phyloP scores from a whole-genome alignment of 2,797 vertebrate genomes.

The Sarcophilus harrisii region DNA sequence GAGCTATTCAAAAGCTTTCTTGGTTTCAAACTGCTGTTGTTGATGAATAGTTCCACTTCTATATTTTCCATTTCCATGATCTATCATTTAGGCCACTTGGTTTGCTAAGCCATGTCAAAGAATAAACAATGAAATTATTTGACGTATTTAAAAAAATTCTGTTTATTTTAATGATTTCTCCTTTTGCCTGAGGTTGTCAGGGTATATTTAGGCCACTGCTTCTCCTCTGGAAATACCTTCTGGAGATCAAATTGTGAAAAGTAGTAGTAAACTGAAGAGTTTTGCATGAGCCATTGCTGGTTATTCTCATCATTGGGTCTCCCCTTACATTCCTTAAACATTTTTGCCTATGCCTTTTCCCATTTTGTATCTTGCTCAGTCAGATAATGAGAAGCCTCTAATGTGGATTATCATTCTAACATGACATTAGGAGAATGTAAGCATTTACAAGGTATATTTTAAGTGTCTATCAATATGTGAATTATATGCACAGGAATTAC shows the following conservation, averaged over 20 bases:
- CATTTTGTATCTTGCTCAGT: background rate
- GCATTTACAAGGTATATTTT: background rate
- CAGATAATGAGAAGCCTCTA: background rate
- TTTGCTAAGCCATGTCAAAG: background rate
- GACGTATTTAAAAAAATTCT: background rate
- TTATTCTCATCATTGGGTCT: no score
- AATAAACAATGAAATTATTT: background rate
- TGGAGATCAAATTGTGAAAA: background rate
- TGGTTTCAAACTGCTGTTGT: background rate
- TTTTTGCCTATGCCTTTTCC: background rate
- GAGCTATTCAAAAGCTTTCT: background rate
- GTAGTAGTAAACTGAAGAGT: background rate
- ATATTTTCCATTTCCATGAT: background rate
- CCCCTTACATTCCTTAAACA: background rate
- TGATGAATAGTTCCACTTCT: background rate
- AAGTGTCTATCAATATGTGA: background rate
- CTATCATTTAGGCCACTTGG: background rate
- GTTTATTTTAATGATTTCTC: background rate
- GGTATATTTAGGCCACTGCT: background rate
- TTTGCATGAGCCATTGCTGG: background rate
- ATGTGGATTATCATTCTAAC: background rate
- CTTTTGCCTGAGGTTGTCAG: background rate
- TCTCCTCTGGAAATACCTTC: background rate
- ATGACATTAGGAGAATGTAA: background rate
- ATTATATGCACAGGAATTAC: background rate